Evolutionary conservation across 92 coral and sea anemone genomes (phyloP).

Genomic region (Porites cylindrica): DNA sequence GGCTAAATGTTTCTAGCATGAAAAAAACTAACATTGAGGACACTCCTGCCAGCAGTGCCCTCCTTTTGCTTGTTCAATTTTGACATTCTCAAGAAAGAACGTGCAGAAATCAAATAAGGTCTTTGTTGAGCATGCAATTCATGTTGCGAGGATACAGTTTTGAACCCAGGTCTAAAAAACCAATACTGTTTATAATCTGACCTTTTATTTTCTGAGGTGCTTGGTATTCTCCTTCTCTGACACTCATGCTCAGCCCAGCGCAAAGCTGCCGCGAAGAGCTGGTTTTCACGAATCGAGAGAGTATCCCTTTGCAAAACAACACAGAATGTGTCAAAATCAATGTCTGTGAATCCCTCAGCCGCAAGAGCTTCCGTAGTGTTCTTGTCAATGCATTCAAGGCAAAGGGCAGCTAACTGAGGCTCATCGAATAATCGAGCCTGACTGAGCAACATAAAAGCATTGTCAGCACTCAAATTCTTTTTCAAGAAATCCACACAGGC

Average conservation of each 20-base stretch:
- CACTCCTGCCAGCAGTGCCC: too few relatives aligned
- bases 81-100: too few relatives aligned
- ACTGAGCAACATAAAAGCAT: conserved; percentile 96
- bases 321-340: conserved; percentile 88
- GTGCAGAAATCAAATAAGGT: background rate
- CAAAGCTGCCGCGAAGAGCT: conserved; percentile 82
- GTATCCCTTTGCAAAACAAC: conserved; percentile 96
- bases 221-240: conserved; percentile 77
- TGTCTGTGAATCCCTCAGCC: conserved; percentile 98
- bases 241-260: conserved; percentile 99
- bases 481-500: conserved; percentile 98
- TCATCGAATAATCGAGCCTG: conserved; percentile 97
- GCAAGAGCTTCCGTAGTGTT: conserved; percentile 89
- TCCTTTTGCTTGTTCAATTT: too few relatives aligned
- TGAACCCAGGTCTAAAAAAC: background rate
- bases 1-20: too few relatives aligned
- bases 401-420: conserved; percentile 88
- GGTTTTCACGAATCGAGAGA: conserved; percentile 87
- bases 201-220: conserved; percentile 88
- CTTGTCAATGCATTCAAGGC: conserved; percentile 96
- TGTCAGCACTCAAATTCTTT: conserved; percentile 94
- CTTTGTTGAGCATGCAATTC: too few relatives aligned
- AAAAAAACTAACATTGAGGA: too few relatives aligned
- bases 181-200: background rate
- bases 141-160: too few relatives aligned